A percentile compares a stretch with the other conserved stretches of the same genome.
phyloP scores from a whole-genome alignment of 2,113 vertebrate species.

The Amazona vittata region DNA sequence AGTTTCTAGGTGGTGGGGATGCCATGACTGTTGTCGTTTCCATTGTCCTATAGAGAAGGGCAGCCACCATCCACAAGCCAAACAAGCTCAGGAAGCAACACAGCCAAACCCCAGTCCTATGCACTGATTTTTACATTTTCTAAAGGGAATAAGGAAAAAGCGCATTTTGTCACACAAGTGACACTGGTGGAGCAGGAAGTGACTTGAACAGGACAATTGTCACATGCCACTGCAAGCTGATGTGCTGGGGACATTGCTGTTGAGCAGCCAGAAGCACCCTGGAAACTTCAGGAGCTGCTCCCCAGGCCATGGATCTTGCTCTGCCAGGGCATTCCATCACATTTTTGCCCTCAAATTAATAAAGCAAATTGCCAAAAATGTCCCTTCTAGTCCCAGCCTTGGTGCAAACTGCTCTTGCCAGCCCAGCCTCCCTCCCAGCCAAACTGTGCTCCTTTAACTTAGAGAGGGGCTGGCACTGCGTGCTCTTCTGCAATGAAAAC shows the following conservation, averaged over 20 bases:
- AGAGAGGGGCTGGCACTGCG: background rate
- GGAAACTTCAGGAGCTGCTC: background rate
- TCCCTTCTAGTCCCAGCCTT: no score
- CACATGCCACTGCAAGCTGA: accelerated
- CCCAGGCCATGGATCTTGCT: background rate
- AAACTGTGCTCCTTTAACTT: accelerated
- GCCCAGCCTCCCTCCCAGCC: background rate
- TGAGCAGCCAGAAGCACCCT: background rate
- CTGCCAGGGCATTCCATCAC: background rate
- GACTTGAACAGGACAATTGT: background rate
- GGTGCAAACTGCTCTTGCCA: background rate
- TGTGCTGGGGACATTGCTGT: accelerated
- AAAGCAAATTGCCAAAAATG: background rate
- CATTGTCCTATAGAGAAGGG: background rate
- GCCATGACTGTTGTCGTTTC: background rate
- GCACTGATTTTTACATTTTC: background rate
- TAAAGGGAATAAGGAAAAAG: background rate
- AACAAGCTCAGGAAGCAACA: background rate
- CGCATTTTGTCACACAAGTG: background rate
- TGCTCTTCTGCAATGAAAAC: background rate
- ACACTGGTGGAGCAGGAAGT: background rate
- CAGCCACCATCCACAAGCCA: background rate
- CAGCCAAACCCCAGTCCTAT: background rate
- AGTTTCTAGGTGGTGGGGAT: background rate
- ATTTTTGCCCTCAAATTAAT: background rate